phyloP scores from a whole-genome alignment of 2,113 vertebrate species.

The Castor canadensis region DNA sequence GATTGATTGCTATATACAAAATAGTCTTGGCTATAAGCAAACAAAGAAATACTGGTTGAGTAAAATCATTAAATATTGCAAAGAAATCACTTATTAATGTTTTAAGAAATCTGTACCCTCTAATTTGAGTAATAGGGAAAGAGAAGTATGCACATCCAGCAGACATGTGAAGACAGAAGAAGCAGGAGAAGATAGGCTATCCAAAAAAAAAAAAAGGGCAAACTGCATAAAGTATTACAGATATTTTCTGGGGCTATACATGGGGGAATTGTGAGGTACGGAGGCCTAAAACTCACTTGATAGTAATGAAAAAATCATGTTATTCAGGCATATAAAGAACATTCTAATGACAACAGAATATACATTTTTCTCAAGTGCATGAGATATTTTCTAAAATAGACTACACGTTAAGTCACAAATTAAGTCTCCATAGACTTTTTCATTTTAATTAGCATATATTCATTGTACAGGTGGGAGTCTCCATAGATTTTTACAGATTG shows the following conservation, averaged over 20 bases:
- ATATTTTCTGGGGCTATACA: neutral
- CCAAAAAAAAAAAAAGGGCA: neutral
- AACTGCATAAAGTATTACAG: neutral
- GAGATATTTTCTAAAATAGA: neutral
- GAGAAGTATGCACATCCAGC: neutral
- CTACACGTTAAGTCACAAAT: neutral
- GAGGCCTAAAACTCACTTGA: neutral
- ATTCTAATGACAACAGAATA: neutral
- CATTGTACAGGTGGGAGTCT: no score
- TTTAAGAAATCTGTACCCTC: neutral
- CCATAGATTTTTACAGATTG: no score
- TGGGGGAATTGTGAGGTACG: neutral
- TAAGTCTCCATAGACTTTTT: neutral
- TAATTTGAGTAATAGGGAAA: neutral
- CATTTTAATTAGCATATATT: no score
- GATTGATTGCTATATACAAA: neutral
- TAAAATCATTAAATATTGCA: neutral
- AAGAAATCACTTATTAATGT: neutral
- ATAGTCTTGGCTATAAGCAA: neutral
- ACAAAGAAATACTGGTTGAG: neutral
- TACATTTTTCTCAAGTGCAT: neutral
- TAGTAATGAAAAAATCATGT: neutral
- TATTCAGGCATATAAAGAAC: neutral
- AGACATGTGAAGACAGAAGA: neutral
- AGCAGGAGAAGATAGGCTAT: neutral